Evolutionary conservation across 2,888 invertebrate genomes (phyloP).

Genomic region (Agrochola lychnidis): DNA sequence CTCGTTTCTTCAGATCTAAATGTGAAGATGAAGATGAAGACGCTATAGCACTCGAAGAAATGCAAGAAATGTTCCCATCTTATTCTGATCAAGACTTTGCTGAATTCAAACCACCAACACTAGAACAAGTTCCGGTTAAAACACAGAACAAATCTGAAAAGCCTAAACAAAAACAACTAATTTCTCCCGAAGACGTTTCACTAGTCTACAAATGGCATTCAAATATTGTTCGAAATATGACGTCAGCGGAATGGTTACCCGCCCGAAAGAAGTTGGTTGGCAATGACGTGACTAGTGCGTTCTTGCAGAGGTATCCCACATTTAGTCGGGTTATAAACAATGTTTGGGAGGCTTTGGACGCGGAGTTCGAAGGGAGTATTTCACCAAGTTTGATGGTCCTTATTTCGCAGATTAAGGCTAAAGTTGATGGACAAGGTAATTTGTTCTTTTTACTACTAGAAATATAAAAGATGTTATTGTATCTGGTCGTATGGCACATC

Average conservation of each 20-base stretch:
- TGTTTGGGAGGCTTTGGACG: constrained; percentile 88
- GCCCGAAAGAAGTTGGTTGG: constrained; percentile 84
- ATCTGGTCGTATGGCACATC: too few relatives aligned
- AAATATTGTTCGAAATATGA: constrained; percentile 90
- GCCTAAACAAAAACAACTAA: constrained; percentile 75
- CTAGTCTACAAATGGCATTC: constrained; percentile 92
- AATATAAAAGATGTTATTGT: background rate
- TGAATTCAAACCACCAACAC: constrained; percentile 90
- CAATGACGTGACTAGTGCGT: constrained; percentile 84
- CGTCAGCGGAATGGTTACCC: constrained; percentile 91
- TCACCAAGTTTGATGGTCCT: constrained; percentile 91
- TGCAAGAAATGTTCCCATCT: constrained; percentile 93
- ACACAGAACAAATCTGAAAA: constrained; percentile 67
- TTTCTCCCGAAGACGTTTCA: constrained; percentile 90
- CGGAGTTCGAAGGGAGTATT: constrained; percentile 88
- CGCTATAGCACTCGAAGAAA: constrained; percentile 91
- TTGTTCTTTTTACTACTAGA: background rate
- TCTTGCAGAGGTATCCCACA: constrained; percentile 91
- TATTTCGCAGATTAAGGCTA: constrained; percentile 87
- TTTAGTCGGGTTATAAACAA: constrained; percentile 90
- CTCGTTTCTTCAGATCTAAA: constrained; percentile 86
- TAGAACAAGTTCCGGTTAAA: constrained; percentile 88
- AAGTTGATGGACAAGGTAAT: constrained; percentile 85
- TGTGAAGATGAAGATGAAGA: constrained; percentile 93
- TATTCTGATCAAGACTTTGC: constrained; percentile 93